Evolutionary conservation across 2,888 invertebrate genomes (phyloP).

Genomic region (Epistrophella euchroma): DNA sequence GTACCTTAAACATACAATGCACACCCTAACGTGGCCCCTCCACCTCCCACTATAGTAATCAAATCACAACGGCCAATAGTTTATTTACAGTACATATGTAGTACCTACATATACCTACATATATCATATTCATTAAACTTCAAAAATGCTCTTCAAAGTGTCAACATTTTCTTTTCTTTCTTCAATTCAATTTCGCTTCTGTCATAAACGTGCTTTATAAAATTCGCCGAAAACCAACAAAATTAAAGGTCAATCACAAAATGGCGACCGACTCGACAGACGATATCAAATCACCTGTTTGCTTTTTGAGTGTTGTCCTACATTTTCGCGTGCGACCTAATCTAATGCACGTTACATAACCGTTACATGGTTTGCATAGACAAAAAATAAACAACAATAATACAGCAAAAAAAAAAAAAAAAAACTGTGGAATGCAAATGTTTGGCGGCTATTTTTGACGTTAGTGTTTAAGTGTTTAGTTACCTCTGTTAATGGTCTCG

Average conservation of each 20-base stretch:
- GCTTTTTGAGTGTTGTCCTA: slow-evolving; percentile 48
- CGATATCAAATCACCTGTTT: slow-evolving; percentile 52
- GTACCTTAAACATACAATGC: slow-evolving; percentile 34
- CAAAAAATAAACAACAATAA: slow-evolving; percentile 24
- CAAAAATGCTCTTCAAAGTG: slow-evolving; percentile 46
- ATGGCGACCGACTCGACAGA: slow-evolving; percentile 12
- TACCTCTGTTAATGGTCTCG: slow-evolving; percentile 34
- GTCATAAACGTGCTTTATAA: slow-evolving; percentile 24
- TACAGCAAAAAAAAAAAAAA: background rate
- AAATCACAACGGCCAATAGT: background rate
- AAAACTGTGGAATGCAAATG: slow-evolving; percentile 40
- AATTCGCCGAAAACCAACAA: slow-evolving; percentile 33
- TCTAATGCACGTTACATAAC: slow-evolving; percentile 67
- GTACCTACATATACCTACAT: slow-evolving; percentile 2
- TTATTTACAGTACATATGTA: background rate
- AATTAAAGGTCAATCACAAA: slow-evolving; percentile 54
- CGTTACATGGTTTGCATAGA: slow-evolving; percentile 72
- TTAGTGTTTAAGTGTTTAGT: too few relatives aligned
- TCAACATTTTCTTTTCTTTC: slow-evolving; percentile 43
- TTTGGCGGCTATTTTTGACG: slow-evolving; percentile 54
- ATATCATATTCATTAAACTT: slow-evolving; percentile 46
- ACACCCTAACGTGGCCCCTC: slow-evolving; percentile 31
- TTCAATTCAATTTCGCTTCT: slow-evolving; percentile 31
- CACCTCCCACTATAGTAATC: background rate
- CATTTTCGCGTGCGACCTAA: slow-evolving; percentile 66